phyloP scores from a whole-genome alignment of 53 echinoderm and acorn worm genomes.

The Actinopyga echinites region DNA sequence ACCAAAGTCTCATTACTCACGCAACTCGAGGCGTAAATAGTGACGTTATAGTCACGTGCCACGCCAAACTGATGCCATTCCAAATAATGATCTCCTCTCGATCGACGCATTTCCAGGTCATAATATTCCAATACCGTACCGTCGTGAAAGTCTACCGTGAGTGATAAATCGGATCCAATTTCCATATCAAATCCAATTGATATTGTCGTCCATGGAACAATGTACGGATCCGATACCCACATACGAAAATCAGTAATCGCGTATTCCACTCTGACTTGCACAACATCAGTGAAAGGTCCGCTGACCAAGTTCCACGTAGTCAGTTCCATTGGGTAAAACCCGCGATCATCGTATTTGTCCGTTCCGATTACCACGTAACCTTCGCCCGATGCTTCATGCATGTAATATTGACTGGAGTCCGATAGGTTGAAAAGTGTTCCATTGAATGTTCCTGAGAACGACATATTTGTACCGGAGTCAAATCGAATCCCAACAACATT shows the following conservation, averaged over 20 bases:
- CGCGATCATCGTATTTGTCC: constrained; percentile 72
- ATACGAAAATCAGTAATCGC: constrained; percentile 76
- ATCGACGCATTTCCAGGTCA: constrained; percentile 65
- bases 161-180: constrained; percentile 80
- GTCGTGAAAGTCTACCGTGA: constrained; percentile 77
- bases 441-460: constrained; percentile 65
- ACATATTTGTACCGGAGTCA: constrained; percentile 76
- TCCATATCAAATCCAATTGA: constrained; percentile 75
- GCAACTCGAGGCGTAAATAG: constrained; percentile 66
- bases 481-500: constrained; percentile 68
- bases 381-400: constrained; percentile 63
- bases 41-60: constrained; percentile 76
- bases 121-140: constrained; percentile 40
- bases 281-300: constrained; percentile 66
- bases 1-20: constrained; percentile 74
- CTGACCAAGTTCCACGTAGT: constrained; percentile 84
- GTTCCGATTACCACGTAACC: constrained; percentile 71
- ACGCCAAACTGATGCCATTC: constrained; percentile 73
- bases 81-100: constrained; percentile 54
- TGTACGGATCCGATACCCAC: constrained; percentile 81
- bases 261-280: constrained; percentile 73
- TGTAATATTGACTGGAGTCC: constrained; percentile 51
- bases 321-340: constrained; percentile 71
- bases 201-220: constrained; percentile 71
- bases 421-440: constrained; percentile 48